phyloP scores from a whole-genome alignment of 1,140 invertebrate species.

The Bemisia tabaci region DNA sequence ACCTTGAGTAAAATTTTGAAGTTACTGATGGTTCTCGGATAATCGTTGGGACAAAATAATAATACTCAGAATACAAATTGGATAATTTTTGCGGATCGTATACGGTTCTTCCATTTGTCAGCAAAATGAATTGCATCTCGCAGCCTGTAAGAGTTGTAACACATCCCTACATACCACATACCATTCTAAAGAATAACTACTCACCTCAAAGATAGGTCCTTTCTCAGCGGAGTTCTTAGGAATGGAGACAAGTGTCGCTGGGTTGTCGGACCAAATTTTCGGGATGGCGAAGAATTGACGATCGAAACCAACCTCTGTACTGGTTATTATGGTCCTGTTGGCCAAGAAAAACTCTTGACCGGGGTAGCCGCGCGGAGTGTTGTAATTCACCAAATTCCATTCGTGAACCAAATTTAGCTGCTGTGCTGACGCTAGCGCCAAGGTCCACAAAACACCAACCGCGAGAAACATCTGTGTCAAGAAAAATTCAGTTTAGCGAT shows the following conservation, averaged over 20 bases:
- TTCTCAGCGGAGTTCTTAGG: slow-evolving; percentile 34
- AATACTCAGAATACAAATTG: too few species aligned
- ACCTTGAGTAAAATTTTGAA: too few species aligned
- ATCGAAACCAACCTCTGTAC: slow-evolving; percentile 34
- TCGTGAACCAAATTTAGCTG: neutral
- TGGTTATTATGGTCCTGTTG: neutral
- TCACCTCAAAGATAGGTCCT: too few species aligned
- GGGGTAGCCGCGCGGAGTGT: neutral
- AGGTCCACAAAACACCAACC: neutral
- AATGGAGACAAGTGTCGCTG: slow-evolving; percentile 53
- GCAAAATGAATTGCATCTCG: too few species aligned
- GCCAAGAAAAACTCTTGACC: neutral
- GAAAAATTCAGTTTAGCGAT: too few species aligned
- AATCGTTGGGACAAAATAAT: too few species aligned
- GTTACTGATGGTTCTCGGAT: too few species aligned
- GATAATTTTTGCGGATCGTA: too few species aligned
- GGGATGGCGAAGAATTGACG: slow-evolving; percentile 58
- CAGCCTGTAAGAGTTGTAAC: too few species aligned
- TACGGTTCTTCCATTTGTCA: too few species aligned
- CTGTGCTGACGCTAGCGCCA: neutral
- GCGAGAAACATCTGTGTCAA: neutral
- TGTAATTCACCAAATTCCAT: neutral
- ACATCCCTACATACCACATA: too few species aligned
- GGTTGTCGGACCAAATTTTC: slow-evolving; percentile 50
- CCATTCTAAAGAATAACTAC: too few species aligned